Conservation (phyloP, 2,888 invertebrate species). For the Allacma fusca region DNA sequence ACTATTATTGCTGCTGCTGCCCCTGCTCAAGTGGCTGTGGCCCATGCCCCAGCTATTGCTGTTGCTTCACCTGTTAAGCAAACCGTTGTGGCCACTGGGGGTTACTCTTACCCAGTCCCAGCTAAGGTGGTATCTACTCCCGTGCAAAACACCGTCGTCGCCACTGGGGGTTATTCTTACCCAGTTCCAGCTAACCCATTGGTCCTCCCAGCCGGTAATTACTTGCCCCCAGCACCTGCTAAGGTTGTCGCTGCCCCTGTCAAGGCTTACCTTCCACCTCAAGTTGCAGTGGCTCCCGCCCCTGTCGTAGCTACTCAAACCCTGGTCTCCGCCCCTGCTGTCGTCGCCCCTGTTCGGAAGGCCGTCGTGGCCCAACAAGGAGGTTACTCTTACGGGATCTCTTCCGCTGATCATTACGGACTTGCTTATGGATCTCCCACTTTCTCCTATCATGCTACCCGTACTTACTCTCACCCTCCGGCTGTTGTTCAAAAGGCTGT, state of each 20-base stretch:
- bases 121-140: slow-evolving; percentile 1
- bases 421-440: slow-evolving; percentile 29
- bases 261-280: slow-evolving; percentile 17
- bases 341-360: slow-evolving; percentile 29
- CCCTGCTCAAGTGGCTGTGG: slow-evolving; percentile 20
- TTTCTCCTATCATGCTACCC: slow-evolving; percentile 23
- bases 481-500: background rate
- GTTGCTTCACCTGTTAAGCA: slow-evolving; percentile 6
- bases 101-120: slow-evolving; percentile 16
- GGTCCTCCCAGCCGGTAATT: slow-evolving; percentile 22
- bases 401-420: slow-evolving; percentile 32
- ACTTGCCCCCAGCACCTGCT: slow-evolving; percentile 44
- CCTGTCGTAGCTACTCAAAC: background rate
- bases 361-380: slow-evolving; percentile 19
- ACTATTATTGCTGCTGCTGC: too few species aligned
- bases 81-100: background rate
- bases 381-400: slow-evolving; percentile 25
- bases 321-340: too few species aligned
- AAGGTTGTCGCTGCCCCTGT: slow-evolving; percentile 3
- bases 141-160: too few species aligned
- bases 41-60: slow-evolving; percentile 38
- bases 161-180: slow-evolving; percentile 39
- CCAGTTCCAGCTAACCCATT: slow-evolving; percentile 22
- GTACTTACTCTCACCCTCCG: slow-evolving; percentile 21
- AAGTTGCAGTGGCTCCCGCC: background rate